These are phyloP conservation scores for Pimephales promelas DNA, from an alignment of 2,113 vertebrate species.

Conservation along the genomic window DNA sequence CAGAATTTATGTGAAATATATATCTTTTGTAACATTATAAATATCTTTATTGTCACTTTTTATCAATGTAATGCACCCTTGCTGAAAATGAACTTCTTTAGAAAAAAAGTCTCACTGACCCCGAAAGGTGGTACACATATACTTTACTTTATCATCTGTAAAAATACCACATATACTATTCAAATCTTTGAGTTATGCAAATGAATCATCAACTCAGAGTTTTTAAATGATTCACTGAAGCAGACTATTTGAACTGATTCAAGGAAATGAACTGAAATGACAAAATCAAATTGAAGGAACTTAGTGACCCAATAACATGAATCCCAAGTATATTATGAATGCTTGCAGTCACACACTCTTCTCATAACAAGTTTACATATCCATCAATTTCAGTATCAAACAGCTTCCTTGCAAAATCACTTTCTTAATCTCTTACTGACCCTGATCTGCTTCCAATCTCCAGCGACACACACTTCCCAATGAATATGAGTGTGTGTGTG, in stretches of 20 bases:
- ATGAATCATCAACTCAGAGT: not conserved
- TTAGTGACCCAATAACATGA: not conserved
- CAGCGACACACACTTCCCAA: not conserved
- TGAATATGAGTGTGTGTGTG: not conserved
- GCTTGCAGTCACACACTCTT: not conserved
- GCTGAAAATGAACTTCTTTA: not conserved
- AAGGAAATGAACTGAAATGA: not conserved
- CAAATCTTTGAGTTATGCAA: not conserved
- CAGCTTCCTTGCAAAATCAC: not conserved
- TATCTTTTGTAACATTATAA: not conserved
- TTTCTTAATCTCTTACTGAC: conserved; percentile 15
- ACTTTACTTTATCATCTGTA: not conserved
- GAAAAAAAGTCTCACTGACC: not conserved
- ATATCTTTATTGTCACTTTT: not conserved
- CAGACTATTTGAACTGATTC: not conserved
- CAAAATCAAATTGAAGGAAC: not conserved
- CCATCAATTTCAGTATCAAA: not conserved
- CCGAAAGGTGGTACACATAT: not conserved
- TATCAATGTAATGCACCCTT: not conserved
- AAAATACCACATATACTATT: not conserved
- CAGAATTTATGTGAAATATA: not conserved
- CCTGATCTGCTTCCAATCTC: conserved; percentile 13
- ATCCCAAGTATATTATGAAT: not conserved
- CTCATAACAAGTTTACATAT: not conserved
- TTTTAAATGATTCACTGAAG: not conserved